Evolutionary conservation across 2,888 invertebrate species (phyloP).

Genomic region (Cabera pusaria): DNA sequence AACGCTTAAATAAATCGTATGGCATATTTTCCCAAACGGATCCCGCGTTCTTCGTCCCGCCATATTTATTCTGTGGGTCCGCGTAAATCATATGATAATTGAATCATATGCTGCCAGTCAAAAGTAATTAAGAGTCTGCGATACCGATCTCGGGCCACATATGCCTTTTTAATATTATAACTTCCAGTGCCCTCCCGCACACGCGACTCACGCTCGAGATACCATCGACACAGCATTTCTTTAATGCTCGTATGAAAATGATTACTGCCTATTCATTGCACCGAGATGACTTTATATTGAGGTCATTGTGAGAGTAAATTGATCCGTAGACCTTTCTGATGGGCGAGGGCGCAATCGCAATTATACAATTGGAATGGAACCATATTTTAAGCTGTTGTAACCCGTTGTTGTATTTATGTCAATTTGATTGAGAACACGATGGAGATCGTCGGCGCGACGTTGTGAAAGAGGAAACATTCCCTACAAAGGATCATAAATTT

Average conservation of each 20-base stretch:
- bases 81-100: conserved; percentile 82
- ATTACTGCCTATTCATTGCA: conserved; percentile 61
- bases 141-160: conserved; percentile 77
- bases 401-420: conserved; percentile 32
- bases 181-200: conserved; percentile 69
- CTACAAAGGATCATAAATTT: conserved; percentile 41
- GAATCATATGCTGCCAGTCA: conserved; percentile 83
- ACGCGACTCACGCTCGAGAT: conserved; percentile 75
- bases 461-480: conserved; percentile 7
- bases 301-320: conserved; percentile 78
- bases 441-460: conserved; percentile 7
- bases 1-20: conserved; percentile 72
- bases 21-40: conserved; percentile 49
- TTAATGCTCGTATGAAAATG: conserved; percentile 72
- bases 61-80: too few species aligned
- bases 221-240: conserved; percentile 75
- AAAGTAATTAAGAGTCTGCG: conserved; percentile 81
- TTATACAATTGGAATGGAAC: conserved; percentile 52
- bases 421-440: conserved; percentile 25
- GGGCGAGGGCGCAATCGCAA: conserved; percentile 57
- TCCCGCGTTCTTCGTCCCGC: too few species aligned
- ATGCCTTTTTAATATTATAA: conserved; percentile 80
- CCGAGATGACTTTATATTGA: conserved; percentile 71
- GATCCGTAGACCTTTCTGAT: conserved; percentile 59
- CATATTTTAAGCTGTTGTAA: conserved; percentile 41